phyloP scores from a whole-genome alignment of 2,797 vertebrate species.

The Cryptoblepharus egeriae region DNA sequence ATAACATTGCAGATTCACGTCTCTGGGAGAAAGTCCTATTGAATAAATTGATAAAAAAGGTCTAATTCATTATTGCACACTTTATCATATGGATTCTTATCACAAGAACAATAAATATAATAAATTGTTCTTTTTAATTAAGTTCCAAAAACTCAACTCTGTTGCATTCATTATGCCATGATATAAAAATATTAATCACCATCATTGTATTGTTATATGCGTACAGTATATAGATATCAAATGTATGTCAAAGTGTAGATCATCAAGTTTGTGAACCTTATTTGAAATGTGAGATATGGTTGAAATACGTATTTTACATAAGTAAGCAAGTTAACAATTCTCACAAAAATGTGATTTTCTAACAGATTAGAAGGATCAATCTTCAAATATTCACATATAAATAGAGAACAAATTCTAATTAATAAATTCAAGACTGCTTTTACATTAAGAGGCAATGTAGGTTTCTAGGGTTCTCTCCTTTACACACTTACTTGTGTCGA shows the following conservation, averaged over 20 bases:
- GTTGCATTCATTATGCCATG: background rate
- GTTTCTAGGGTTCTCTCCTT: background rate
- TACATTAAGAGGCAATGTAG: background rate
- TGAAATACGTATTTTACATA: background rate
- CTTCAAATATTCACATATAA: background rate
- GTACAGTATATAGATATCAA: no score
- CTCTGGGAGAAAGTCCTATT: no score
- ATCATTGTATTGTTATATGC: background rate
- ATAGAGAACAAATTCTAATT: background rate
- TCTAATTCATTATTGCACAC: no score
- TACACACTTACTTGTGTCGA: no score
- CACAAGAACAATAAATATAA: constrained; percentile 22
- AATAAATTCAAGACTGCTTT: background rate
- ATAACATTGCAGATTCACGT: no score
- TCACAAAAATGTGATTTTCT: background rate
- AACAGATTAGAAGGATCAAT: background rate
- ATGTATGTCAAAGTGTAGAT: no score
- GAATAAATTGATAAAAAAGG: no score
- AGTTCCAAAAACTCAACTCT: background rate
- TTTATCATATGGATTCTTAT: background rate
- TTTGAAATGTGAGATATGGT: background rate
- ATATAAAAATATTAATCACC: background rate
- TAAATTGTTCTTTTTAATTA: constrained; percentile 30
- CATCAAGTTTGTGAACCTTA: background rate
- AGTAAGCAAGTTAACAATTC: background rate